These are phyloP conservation scores for Luehdorfia chinensis DNA, from an alignment of 1,140 invertebrate genomes.

Conservation along the genomic window DNA sequence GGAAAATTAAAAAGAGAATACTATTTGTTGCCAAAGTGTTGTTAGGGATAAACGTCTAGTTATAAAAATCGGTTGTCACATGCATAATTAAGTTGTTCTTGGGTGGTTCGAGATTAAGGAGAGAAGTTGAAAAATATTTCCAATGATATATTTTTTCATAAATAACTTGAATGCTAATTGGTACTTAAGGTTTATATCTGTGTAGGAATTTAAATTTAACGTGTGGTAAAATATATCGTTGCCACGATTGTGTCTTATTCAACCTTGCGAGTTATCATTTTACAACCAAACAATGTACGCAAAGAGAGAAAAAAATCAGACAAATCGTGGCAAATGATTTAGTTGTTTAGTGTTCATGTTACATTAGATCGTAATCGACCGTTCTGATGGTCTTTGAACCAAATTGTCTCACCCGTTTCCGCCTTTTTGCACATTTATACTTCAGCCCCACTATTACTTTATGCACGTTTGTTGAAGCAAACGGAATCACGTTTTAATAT, in stretches of 20 bases:
- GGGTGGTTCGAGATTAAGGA: conserved; percentile 70
- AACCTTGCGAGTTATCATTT: conserved; percentile 13
- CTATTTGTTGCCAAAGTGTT: conserved; percentile 77
- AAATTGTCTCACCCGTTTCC: conserved; percentile 52
- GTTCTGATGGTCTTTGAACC: conserved; percentile 50
- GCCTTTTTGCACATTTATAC: conserved; percentile 19
- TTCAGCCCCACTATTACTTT: conserved; percentile 8
- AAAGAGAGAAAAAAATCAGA: conserved; percentile 23
- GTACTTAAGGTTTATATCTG: conserved; percentile 76
- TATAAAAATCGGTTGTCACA: conserved; percentile 74
- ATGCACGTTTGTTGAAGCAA: too few relatives aligned
- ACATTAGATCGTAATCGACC: conserved; percentile 66
- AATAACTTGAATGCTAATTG: conserved; percentile 72
- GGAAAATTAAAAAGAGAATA: conserved; percentile 53
- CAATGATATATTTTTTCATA: conserved; percentile 77
- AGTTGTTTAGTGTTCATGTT: conserved; percentile 76
- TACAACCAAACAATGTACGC: background rate
- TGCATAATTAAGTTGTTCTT: conserved; percentile 76
- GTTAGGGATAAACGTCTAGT: conserved; percentile 72
- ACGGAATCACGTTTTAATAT: conserved; percentile 28
- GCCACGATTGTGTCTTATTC: conserved; percentile 45
- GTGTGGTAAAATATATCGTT: conserved; percentile 66
- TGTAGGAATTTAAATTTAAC: conserved; percentile 73
- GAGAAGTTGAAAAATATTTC: conserved; percentile 75
- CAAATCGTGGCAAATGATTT: conserved; percentile 60